Base-by-base conservation (phyloP, 1,140 invertebrate genomes). In the Dreissena polymorpha region DNA sequence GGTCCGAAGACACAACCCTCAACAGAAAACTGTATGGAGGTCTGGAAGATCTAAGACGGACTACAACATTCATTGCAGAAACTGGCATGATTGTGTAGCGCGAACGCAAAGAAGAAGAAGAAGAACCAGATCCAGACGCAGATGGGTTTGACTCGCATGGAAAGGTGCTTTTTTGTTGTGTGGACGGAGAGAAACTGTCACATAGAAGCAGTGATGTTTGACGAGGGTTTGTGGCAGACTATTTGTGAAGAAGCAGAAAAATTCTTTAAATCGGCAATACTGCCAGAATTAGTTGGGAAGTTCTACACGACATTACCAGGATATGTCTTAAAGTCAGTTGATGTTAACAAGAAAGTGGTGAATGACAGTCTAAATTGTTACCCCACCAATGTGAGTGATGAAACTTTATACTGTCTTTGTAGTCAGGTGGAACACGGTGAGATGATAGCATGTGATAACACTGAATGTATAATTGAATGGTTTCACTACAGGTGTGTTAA, bases 401-500 rank as follows among this genome's bases (percentile, higher is more conserved):
- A 60, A 18, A 60, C 16, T n/a, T 23, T n/a, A 60, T 79, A 25
- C 23, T 70, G 76, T 23, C 29, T 29, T 55, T 70, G 76, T 57
- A 23, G 51, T 23, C n/a, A 69, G 39, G 14, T 13, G 16, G 76
- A 69, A 39, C 60, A 79, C 69, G 76, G 67, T 10, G 10, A 68
- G 8, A 79, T 70, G 76, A 79, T 79, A 0, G 53, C 14, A 3
- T 79, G 67, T 57, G 76, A 70, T 51, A 70, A 63, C 57, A 14
- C 51, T 23, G 50, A 68, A 16, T 79, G 67, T 57, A 25, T 16
- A 13, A 78, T 50, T 55, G 64, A 69, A n/a, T 79, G 76, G 76
- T 79, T 79, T 27, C 65, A 79, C n/a, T 79, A 69, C 39, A 27
- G 39, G 25, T 79, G 76, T 79, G 67, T 79, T 25, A 70, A 70